Evolutionary conservation across 2,888 invertebrate species (phyloP).

Genomic region (Empis stercorea): DNA sequence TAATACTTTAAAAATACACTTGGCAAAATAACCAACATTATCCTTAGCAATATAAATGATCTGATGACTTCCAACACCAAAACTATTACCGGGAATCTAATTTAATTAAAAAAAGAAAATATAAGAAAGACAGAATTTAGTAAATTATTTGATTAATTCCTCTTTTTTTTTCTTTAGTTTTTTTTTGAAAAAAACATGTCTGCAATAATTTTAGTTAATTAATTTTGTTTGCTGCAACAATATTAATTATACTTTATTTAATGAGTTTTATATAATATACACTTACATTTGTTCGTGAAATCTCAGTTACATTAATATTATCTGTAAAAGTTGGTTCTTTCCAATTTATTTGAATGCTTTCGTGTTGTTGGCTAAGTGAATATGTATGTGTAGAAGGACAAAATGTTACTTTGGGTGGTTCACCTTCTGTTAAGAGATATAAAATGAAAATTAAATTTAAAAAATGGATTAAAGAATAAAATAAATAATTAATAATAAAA

Average conservation of each 20-base stretch:
- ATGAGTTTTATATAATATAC: background rate
- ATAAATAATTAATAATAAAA: background rate
- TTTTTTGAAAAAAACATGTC: too few species aligned
- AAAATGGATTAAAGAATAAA: background rate
- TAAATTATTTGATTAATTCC: too few species aligned
- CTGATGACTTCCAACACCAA: conserved; percentile 36
- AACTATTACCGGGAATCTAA: conserved; percentile 35
- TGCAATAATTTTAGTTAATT: too few species aligned
- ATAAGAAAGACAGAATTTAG: background rate
- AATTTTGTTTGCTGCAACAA: too few species aligned
- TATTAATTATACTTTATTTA: too few species aligned
- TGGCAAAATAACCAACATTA: conserved; percentile 37
- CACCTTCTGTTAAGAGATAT: conserved; percentile 28
- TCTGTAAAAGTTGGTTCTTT: conserved; percentile 38
- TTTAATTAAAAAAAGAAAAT: conserved; percentile 13
- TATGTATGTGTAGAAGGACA: conserved; percentile 33
- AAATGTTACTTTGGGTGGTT: conserved; percentile 37
- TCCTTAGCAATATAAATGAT: conserved; percentile 39
- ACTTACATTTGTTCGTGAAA: conserved; percentile 35
- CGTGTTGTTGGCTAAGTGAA: conserved; percentile 13
- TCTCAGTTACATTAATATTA: conserved; percentile 36
- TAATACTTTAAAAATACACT: conserved; percentile 34
- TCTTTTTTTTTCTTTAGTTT: too few species aligned
- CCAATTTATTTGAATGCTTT: conserved; percentile 31
- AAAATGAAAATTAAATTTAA: background rate